Evolutionary conservation across 2,888 invertebrate genomes (phyloP).

Genomic region (Heliconius ismenius): DNA sequence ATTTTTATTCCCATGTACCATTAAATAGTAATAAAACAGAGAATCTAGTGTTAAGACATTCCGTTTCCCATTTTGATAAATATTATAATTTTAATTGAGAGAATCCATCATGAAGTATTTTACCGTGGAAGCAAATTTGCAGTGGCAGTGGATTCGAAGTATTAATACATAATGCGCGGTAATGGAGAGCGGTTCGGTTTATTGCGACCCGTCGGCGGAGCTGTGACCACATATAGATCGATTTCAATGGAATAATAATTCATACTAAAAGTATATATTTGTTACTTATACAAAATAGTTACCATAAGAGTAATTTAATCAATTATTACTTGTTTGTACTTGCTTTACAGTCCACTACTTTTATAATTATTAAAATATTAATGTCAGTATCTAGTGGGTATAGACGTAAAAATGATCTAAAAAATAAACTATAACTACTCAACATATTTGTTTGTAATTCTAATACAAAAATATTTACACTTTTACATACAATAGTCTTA

Average conservation of each 20-base stretch:
- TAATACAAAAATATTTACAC: neutral
- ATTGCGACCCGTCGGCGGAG: constrained; percentile 33
- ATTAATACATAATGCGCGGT: constrained; percentile 68
- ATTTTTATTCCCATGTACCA: too few relatives aligned
- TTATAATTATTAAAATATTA: too few relatives aligned
- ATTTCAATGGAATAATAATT: neutral
- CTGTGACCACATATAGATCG: constrained; percentile 25
- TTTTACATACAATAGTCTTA: neutral
- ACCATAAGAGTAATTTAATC: too few relatives aligned
- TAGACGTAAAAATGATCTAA: too few relatives aligned
- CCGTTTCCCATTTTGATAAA: neutral
- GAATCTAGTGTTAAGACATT: neutral
- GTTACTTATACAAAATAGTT: neutral
- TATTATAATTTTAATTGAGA: neutral
- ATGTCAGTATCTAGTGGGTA: too few relatives aligned
- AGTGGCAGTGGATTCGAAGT: constrained; percentile 43
- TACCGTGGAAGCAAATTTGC: constrained; percentile 28
- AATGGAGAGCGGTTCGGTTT: constrained; percentile 58
- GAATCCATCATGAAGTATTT: constrained; percentile 12
- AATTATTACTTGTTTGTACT: too few relatives aligned
- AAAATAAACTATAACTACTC: too few relatives aligned
- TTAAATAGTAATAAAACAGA: neutral
- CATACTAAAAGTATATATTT: neutral
- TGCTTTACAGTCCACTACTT: too few relatives aligned
- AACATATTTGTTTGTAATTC: too few relatives aligned